These are phyloP conservation scores for Gopherus flavomarginatus DNA, from an alignment of 2,113 vertebrate genomes.

Conservation along the genomic window DNA sequence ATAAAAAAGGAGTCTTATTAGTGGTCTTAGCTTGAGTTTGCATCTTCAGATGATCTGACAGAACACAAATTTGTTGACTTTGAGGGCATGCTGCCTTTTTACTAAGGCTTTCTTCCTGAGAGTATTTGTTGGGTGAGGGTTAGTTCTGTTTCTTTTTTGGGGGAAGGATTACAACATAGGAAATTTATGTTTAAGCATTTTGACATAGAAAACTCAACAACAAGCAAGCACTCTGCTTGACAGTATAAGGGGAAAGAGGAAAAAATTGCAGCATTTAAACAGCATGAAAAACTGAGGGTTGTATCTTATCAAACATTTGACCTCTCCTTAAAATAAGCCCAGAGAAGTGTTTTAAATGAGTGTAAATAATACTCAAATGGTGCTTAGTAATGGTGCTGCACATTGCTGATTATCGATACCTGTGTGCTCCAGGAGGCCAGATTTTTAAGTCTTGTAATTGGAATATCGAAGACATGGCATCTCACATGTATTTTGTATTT, in stretches of 20 bases:
- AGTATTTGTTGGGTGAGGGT: too few relatives aligned
- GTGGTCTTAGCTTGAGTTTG: too few relatives aligned
- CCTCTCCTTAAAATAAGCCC: not conserved
- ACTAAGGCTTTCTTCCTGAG: too few relatives aligned
- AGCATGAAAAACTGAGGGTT: not conserved
- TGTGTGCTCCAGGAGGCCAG: not conserved
- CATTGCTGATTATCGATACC: not conserved
- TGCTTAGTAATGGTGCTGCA: not conserved
- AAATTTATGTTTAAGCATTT: slow-evolving; percentile 29
- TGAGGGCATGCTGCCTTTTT: too few relatives aligned
- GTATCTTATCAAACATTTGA: not conserved
- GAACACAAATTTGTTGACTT: too few relatives aligned
- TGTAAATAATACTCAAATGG: not conserved
- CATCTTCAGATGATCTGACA: too few relatives aligned
- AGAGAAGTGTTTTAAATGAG: not conserved
- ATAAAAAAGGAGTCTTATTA: too few relatives aligned
- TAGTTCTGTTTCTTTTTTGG: too few relatives aligned
- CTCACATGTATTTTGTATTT: not conserved
- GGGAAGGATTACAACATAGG: not conserved
- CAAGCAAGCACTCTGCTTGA: not conserved
- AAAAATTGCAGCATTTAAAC: not conserved
- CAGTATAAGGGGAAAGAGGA: not conserved
- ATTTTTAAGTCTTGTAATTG: slow-evolving; percentile 13
- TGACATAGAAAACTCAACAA: not conserved
- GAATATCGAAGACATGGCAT: not conserved